Conservation (phyloP, 2,888 invertebrate species). For the Balanococcus diminutus region DNA sequence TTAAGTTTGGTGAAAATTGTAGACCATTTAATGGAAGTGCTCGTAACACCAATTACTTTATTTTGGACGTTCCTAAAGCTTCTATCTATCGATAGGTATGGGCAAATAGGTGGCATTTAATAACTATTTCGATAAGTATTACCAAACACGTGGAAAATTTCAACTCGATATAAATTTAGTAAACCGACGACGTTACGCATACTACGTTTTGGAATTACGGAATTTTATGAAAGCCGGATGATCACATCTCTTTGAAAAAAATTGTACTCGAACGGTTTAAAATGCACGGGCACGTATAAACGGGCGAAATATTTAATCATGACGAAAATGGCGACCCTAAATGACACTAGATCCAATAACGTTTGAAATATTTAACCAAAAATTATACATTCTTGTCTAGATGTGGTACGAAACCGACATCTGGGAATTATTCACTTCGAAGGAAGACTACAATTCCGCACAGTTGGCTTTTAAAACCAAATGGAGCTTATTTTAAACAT, state of each 20-base stretch:
- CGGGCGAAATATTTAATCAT: conserved; percentile 24
- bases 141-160: too few relatives aligned
- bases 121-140: too few relatives aligned
- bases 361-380: conserved; percentile 32
- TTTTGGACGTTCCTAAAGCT: too few relatives aligned
- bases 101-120: too few relatives aligned
- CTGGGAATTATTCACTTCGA: conserved; percentile 21
- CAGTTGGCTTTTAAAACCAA: not conserved
- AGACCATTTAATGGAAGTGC: too few relatives aligned
- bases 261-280: not conserved
- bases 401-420: conserved; percentile 14
- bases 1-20: too few relatives aligned
- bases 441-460: not conserved
- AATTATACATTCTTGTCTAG: conserved; percentile 23
- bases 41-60: too few relatives aligned
- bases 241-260: not conserved
- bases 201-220: not conserved
- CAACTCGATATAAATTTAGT: too few relatives aligned
- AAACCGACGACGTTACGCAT: too few relatives aligned
- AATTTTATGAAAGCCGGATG: not conserved
- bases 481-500: conserved; percentile 27
- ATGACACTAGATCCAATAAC: not conserved
- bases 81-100: too few relatives aligned
- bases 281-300: not conserved
- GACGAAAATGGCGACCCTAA: conserved; percentile 1